These are phyloP conservation scores for Brachyopa scutellaris DNA, from an alignment of 2,888 invertebrate genomes.

Conservation along the genomic window DNA sequence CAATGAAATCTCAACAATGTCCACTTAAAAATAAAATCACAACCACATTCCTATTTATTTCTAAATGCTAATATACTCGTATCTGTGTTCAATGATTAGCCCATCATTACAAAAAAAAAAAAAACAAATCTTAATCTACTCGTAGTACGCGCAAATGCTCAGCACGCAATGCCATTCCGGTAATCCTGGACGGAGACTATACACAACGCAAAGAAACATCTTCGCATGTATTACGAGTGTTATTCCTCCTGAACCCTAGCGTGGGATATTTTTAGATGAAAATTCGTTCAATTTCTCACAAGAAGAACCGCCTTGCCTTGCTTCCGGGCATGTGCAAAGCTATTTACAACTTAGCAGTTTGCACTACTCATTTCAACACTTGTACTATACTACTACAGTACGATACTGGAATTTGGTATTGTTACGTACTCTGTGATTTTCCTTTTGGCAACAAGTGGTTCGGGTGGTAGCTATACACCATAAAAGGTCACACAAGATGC, in stretches of 20 bases:
- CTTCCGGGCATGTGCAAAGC: conserved; percentile 68
- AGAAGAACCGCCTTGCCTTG: conserved; percentile 41
- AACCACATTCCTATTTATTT: conserved; percentile 10
- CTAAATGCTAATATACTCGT: no score
- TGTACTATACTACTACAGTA: conserved; percentile 12
- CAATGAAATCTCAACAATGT: conserved; percentile 22
- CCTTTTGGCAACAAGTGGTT: conserved; percentile 61
- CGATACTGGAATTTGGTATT: conserved; percentile 33
- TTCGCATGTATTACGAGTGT: no score
- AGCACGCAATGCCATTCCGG: conserved; percentile 29
- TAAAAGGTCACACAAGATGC: conserved; percentile 61
- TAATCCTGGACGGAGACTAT: conserved; percentile 63
- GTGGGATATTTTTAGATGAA: conserved; percentile 45
- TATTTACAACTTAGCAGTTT: conserved; percentile 35
- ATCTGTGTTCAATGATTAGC: conserved; percentile 9
- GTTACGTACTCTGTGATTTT: no score
- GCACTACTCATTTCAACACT: conserved; percentile 8
- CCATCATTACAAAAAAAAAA: background rate
- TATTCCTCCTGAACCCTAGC: conserved; percentile 45
- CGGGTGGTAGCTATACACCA: conserved; percentile 30
- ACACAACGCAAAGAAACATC: conserved; percentile 1
- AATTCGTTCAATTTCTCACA: conserved; percentile 26
- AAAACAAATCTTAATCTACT: no score
- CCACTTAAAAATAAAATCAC: conserved; percentile 59
- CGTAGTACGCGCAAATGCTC: background rate